Percentiles rank a stretch among this genome's conserved stretches.
phyloP scores from a whole-genome alignment of 2,797 vertebrate species.

The Menidia menidia region DNA sequence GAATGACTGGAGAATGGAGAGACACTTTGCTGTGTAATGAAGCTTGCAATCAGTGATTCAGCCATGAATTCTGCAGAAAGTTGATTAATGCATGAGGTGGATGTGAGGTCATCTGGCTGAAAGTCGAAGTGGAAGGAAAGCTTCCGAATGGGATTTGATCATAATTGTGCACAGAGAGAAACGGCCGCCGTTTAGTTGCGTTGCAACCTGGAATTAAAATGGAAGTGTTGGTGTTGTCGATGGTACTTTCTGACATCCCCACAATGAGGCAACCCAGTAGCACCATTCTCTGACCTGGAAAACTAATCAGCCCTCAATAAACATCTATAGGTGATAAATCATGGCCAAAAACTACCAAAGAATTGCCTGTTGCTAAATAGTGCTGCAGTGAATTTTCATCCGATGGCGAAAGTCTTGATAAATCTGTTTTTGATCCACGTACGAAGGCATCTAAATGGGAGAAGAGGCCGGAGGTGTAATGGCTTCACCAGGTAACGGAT shows the following conservation, averaged over 20 bases:
- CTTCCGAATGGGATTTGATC: no score
- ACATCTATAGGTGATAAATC: background rate
- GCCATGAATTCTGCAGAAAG: no score
- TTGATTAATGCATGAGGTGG: no score
- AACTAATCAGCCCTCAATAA: background rate
- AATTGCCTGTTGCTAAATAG: background rate
- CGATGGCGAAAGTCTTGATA: background rate
- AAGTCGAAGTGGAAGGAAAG: no score
- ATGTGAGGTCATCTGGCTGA: no score
- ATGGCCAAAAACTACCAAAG: background rate
- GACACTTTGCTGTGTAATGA: no score
- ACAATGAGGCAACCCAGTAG: background rate
- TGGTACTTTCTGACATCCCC: background rate
- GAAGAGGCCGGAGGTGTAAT: background rate
- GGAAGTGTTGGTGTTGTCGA: background rate
- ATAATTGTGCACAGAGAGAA: no score
- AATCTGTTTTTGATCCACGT: background rate
- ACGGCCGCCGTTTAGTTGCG: no score
- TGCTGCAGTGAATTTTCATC: background rate
- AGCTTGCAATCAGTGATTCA: no score
- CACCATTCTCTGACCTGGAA: background rate
- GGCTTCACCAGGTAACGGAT: background rate
- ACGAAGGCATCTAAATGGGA: background rate
- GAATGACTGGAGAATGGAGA: no score
- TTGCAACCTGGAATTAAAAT: no score